Evolutionary conservation across 2,888 invertebrate genomes (phyloP).

Genomic region (Synergus umbraculus): DNA sequence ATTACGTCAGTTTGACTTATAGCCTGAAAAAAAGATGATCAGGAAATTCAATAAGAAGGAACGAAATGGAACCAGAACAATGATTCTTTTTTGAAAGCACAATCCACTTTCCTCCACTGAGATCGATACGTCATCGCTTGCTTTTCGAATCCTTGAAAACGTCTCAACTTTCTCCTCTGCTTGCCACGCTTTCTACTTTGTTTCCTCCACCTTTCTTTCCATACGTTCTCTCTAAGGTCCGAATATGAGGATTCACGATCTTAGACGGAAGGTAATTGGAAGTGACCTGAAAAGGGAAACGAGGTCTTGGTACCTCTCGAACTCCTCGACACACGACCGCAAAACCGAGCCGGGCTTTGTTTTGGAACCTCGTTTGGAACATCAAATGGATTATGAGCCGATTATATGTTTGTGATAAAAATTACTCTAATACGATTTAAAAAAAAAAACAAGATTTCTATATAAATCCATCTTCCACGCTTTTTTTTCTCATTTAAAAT

Average conservation of each 20-base stretch:
- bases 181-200: constrained; percentile 53
- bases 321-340: constrained; percentile 14
- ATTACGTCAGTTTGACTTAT: too few relatives aligned
- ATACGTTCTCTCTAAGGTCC: constrained; percentile 53
- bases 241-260: constrained; percentile 45
- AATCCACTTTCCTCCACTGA: constrained; percentile 16
- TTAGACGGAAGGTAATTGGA: constrained; percentile 46
- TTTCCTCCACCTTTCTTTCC: constrained; percentile 51
- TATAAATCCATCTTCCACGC: neutral
- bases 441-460: neutral
- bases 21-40: too few relatives aligned
- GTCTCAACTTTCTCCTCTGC: constrained; percentile 51
- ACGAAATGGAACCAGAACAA: neutral
- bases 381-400: neutral
- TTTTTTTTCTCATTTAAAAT: neutral
- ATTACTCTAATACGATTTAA: neutral
- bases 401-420: too few relatives aligned
- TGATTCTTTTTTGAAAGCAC: constrained; percentile 27
- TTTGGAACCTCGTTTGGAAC: neutral
- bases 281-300: constrained; percentile 52
- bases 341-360: neutral
- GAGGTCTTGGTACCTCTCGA: constrained; percentile 44
- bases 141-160: constrained; percentile 40
- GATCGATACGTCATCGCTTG: constrained; percentile 15
- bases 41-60: neutral